Base-by-base conservation (phyloP, 2,888 invertebrate genomes). In the Oxyscelio sp. region DNA sequence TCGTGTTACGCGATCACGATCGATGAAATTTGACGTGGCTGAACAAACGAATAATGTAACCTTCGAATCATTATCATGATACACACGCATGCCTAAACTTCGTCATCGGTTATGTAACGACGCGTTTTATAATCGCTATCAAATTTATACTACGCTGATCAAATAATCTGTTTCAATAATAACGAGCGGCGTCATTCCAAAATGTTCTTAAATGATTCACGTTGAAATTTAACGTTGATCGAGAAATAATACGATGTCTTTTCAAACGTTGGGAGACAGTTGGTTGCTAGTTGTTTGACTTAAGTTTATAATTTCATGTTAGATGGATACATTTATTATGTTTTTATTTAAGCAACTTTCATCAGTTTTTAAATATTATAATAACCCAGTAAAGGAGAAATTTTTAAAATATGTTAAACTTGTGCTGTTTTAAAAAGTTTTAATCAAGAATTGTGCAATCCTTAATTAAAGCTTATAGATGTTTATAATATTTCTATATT, bases 61-160 rank as follows among this genome's bases (percentile, higher is more conserved):
- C 81, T 81, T 81, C 81, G 74, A 70, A 56, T 63, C 27, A 54
- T 81, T 81, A 81, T 75, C 81, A 31, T 27, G 74, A 58, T 19
- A 81, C 54, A 61, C 74, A 73, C 73, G 27, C 65, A 45, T 52
- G 48, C 68, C 74, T 54, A 54, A 19, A 54, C 74, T 81, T 74
- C 80, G 79, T 81, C 81, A 81, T 61, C 74, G 68, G 31, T 81
- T 81, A 81, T 75, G 63, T 75, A 81, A 81, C 48, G 31, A 15
- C 15, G 8, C 27, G 54, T 81, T 74, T 81, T 75, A 75, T 75
- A 75, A 81, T 75, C 70, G 81, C 68, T 81, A 81, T 81, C 74
- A 63, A 73, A 75, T 75, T 74, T 75, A 68, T 81, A 75, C 74
- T 75, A 63, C 74, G 65, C 65, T 81, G 81, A 81, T 81, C 74